Evolutionary conservation across 2,797 vertebrate genomes (phyloP).

Genomic region (Onychomys arenicola): DNA sequence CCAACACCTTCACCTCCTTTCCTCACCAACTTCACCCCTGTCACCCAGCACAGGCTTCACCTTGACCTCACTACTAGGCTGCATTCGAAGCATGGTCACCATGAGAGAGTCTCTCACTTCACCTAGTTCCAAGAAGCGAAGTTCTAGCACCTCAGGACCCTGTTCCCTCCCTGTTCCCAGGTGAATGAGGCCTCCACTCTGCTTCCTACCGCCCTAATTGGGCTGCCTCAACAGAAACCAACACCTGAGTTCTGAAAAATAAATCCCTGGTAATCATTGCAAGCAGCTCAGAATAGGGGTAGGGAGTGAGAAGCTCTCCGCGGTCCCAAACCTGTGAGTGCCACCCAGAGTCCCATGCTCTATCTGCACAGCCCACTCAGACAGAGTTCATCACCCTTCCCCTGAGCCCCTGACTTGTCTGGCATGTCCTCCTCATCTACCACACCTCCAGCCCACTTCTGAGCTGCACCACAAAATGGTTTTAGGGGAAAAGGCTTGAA

Average conservation of each 20-base stretch:
- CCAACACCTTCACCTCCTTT: fast-evolving
- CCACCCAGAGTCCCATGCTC: neutral
- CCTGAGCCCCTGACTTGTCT: fast-evolving
- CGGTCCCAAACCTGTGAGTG: neutral
- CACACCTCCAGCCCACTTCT: neutral
- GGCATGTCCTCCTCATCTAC: fast-evolving
- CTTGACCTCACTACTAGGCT: neutral
- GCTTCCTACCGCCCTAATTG: neutral
- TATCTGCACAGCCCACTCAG: fast-evolving
- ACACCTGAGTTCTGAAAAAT: neutral
- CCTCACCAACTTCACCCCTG: neutral
- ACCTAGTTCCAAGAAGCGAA: neutral
- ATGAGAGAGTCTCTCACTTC: neutral
- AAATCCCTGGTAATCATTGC: neutral
- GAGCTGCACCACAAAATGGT: too few species aligned
- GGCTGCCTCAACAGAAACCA: neutral
- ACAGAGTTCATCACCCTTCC: neutral
- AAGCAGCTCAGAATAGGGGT: neutral
- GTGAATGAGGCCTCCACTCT: neutral
- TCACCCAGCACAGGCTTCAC: neutral
- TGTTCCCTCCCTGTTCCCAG: neutral
- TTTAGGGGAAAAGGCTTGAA: neutral
- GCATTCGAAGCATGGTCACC: neutral
- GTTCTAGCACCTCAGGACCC: neutral
- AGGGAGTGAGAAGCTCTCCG: neutral